Conservation (phyloP, 2,888 invertebrate genomes). For the Diarsia mendica region DNA sequence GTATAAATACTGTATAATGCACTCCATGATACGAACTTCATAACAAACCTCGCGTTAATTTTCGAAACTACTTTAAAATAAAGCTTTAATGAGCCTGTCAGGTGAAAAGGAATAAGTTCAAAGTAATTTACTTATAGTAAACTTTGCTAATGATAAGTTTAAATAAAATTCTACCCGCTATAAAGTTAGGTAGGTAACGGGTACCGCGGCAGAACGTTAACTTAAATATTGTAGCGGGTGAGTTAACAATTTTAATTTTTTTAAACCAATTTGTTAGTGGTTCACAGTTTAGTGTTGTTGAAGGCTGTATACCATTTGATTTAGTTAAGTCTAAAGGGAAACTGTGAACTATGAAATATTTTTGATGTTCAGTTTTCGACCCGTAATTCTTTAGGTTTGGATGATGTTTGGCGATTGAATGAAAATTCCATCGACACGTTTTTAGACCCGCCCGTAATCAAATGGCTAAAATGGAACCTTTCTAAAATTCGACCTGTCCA, state of each 20-base stretch:
- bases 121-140: slow-evolving; percentile 51
- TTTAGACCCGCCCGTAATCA: no score
- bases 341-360: background rate
- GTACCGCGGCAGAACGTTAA: slow-evolving; percentile 2
- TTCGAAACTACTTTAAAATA: slow-evolving; percentile 28
- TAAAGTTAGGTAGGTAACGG: slow-evolving; percentile 40
- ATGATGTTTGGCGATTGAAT: no score
- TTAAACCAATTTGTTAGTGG: slow-evolving; percentile 13
- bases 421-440: no score
- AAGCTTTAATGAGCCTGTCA: slow-evolving; percentile 38
- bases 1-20: slow-evolving; percentile 27
- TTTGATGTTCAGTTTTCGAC: background rate
- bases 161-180: slow-evolving; percentile 38
- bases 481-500: no score
- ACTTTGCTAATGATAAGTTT: slow-evolving; percentile 48
- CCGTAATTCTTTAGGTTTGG: no score
- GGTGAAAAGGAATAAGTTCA: slow-evolving; percentile 33
- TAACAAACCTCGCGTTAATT: slow-evolving; percentile 30
- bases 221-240: slow-evolving; percentile 21
- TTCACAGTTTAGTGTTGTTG: slow-evolving; percentile 1
- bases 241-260: slow-evolving; percentile 16
- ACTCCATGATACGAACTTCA: slow-evolving; percentile 9
- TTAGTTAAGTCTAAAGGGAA: background rate
- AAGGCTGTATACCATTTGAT: background rate
- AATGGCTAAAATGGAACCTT: no score